These are phyloP conservation scores for Pteropus alecto DNA, from an alignment of 2,113 vertebrate species.

Conservation along the genomic window DNA sequence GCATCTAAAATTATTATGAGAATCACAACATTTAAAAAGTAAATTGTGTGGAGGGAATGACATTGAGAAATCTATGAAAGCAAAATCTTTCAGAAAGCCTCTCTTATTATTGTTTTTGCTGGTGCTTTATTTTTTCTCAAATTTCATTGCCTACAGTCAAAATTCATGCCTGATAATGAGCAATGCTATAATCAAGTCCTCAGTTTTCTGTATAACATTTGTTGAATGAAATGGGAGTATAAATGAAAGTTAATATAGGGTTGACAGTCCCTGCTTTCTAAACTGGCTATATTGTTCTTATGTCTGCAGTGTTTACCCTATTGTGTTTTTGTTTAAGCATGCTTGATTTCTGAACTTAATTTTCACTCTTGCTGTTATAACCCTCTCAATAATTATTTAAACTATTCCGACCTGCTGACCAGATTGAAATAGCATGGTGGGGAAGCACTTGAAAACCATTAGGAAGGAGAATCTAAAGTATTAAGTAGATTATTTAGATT, in stretches of 20 bases:
- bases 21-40: conserved; percentile 73
- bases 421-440: not conserved
- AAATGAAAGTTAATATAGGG: not conserved
- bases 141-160: conserved; percentile 66
- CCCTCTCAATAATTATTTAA: not conserved
- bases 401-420: not conserved
- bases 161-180: conserved; percentile 30
- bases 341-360: not conserved
- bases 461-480: not conserved
- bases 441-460: conserved; percentile 18
- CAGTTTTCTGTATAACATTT: conserved; percentile 30
- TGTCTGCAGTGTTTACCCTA: not conserved
- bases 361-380: conserved; percentile 26
- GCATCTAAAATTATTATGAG: conserved; percentile 62
- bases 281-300: not conserved
- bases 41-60: conserved; percentile 68
- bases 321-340: not conserved
- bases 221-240: conserved; percentile 27
- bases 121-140: conserved; percentile 40
- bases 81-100: conserved; percentile 66
- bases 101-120: not conserved
- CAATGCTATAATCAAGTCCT: conserved; percentile 43
- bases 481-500: not conserved
- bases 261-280: not conserved
- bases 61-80: conserved; percentile 71